Conservation (phyloP, 2,797 vertebrate genomes). For the Pelochelys cantorii region DNA sequence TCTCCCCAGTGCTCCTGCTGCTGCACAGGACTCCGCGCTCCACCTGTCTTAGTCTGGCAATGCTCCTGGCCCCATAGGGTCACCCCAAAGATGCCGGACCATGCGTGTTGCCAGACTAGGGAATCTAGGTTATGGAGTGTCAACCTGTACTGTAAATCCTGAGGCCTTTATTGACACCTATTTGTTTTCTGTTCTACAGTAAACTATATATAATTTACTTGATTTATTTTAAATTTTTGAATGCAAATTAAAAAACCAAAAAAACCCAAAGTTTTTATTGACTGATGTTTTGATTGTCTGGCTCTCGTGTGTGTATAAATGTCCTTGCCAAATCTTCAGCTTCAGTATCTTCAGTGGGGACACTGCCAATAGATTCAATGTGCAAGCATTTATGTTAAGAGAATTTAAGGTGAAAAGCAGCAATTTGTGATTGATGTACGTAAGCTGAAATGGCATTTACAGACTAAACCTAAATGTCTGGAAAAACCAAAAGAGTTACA, state of each 20-base stretch:
- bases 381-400: constrained; percentile 5
- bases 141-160: background rate
- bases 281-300: background rate
- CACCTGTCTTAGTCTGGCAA: too few species aligned
- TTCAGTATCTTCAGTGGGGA: constrained; percentile 19
- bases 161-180: background rate
- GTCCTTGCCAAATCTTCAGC: constrained; percentile 2
- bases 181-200: background rate
- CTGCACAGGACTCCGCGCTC: too few species aligned
- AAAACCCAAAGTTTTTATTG: background rate
- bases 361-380: background rate
- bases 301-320: background rate
- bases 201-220: background rate
- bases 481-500: background rate
- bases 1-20: too few species aligned
- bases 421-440: background rate
- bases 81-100: too few species aligned
- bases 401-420: background rate
- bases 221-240: background rate
- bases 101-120: too few species aligned
- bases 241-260: background rate
- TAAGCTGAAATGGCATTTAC: background rate
- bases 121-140: too few species aligned
- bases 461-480: constrained; percentile 15
- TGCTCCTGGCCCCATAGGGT: too few species aligned